Base-by-base conservation (phyloP, 2,888 invertebrate species). In the Lepidocyrtinus sp. region DNA sequence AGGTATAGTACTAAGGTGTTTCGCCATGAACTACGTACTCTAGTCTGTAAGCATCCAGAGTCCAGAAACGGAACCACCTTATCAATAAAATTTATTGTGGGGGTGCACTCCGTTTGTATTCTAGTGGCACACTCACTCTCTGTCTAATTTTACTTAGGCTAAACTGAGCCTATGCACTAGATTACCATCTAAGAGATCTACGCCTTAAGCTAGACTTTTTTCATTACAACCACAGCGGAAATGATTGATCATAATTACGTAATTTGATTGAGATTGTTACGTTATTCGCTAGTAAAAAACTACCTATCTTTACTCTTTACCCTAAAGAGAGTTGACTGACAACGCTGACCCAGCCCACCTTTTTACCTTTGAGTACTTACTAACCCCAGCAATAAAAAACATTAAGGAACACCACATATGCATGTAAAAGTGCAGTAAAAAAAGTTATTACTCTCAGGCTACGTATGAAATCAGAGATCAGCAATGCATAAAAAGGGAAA, bases 211-310 rank as follows among this genome's bases (percentile, higher is more conserved):
- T 36, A 36, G 7, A 9, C 36, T 36, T 36, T 36, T 36, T 12
- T 36, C 12, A 9, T 12, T 36, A 36, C 36, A 36, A 22, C 22
- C 59, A 59, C 21, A 21, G 59, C 59, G 59, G 59, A 59, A 59
- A 59, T 59, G 59, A 59, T 59, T 59, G 59, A 59, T 59, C 22
- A 59, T 59, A 59, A 59, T 59, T 59, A 59, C 59, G 59, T 59
- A 59, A 59, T 59, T 59, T 59, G 59, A 59, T 59, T 21, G 59
- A 59, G 59, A 59, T 59, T n/a, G n/a, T n/a, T 59, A 59, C 59
- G n/a, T n/a, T n/a, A n/a, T n/a, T n/a, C n/a, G n/a, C n/a, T n/a
- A n/a, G n/a, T n/a, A n/a, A n/a, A 55, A n/a, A n/a, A 17, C 12
- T 36, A 36, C 36, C 5, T n/a, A 50, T 15, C 50, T 2, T 50